A percentile compares a stretch with the other conserved stretches of the same genome.
phyloP scores from a whole-genome alignment of 2,888 invertebrate species.

The Ormyrus labotus region DNA sequence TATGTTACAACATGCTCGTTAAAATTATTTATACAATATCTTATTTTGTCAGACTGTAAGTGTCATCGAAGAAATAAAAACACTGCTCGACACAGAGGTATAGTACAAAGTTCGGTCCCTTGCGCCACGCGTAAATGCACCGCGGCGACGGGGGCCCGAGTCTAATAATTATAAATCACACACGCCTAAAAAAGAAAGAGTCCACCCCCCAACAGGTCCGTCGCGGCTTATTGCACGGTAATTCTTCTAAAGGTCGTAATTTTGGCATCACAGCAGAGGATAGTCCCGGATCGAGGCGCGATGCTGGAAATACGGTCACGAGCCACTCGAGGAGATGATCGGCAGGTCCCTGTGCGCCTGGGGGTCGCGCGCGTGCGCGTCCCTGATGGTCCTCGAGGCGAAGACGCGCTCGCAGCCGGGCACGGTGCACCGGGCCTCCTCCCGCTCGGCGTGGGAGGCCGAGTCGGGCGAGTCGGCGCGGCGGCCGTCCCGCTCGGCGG shows the following conservation, averaged over 20 bases:
- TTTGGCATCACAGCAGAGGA: conserved; percentile 72
- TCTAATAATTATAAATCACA: conserved; percentile 6
- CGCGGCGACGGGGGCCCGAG: background rate
- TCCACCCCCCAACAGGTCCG: background rate
- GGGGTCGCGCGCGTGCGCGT: conserved; percentile 81
- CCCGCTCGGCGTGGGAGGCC: conserved; percentile 64
- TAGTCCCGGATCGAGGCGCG: conserved; percentile 61
- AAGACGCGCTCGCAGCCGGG: conserved; percentile 87
- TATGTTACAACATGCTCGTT: conserved; percentile 51
- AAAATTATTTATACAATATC: conserved; percentile 52
- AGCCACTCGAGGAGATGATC: conserved; percentile 66
- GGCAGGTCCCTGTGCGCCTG: conserved; percentile 72
- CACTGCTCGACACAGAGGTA: conserved; percentile 37
- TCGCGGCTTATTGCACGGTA: conserved; percentile 52
- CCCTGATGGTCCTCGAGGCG: conserved; percentile 86
- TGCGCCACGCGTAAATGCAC: background rate
- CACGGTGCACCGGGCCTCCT: conserved; percentile 86
- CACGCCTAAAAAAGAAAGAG: conserved; percentile 54
- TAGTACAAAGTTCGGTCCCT: conserved; percentile 40
- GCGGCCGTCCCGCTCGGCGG: conserved; percentile 64
- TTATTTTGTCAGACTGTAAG: conserved; percentile 48
- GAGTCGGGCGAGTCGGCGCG: conserved; percentile 64
- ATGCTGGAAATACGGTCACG: conserved; percentile 70
- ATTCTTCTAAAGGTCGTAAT: conserved; percentile 53
- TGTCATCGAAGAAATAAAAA: conserved; percentile 44